These are phyloP conservation scores for Suricata suricatta DNA, from an alignment of 2,113 vertebrate genomes.

Conservation along the genomic window DNA sequence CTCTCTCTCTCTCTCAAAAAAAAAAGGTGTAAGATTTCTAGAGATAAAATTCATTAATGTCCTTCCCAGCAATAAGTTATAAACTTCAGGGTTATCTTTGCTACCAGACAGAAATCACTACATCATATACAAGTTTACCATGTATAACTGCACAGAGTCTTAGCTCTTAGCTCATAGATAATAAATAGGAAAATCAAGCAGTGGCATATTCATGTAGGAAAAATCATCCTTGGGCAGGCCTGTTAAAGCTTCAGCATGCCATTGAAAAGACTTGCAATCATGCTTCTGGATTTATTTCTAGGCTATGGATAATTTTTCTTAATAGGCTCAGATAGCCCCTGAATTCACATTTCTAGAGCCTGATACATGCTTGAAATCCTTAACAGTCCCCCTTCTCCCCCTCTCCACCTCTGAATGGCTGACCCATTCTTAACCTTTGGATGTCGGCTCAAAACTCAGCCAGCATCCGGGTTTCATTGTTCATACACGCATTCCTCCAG, in stretches of 20 bases:
- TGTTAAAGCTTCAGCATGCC: neutral
- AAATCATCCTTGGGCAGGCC: neutral
- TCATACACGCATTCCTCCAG: neutral
- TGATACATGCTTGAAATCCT: neutral
- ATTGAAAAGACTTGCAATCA: neutral
- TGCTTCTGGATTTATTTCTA: neutral
- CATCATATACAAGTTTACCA: neutral
- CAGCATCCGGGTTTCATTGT: neutral
- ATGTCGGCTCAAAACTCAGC: neutral
- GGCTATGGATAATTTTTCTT: neutral
- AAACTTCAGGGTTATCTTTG: conserved; percentile 21
- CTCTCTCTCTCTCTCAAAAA: no score
- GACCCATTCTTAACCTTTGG: neutral
- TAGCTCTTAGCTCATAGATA: neutral
- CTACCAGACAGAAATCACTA: neutral
- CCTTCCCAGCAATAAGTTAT: neutral
- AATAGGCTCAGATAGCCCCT: neutral
- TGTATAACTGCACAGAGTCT: neutral
- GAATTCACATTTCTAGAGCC: neutral
- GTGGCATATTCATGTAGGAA: neutral
- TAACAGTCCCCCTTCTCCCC: neutral
- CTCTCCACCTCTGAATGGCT: neutral
- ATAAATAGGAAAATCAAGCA: neutral
- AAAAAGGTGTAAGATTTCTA: neutral
- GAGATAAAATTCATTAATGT: neutral